Evolutionary conservation across 1,140 invertebrate genomes (phyloP).

Genomic region (Cheumatopsyche charites): DNA sequence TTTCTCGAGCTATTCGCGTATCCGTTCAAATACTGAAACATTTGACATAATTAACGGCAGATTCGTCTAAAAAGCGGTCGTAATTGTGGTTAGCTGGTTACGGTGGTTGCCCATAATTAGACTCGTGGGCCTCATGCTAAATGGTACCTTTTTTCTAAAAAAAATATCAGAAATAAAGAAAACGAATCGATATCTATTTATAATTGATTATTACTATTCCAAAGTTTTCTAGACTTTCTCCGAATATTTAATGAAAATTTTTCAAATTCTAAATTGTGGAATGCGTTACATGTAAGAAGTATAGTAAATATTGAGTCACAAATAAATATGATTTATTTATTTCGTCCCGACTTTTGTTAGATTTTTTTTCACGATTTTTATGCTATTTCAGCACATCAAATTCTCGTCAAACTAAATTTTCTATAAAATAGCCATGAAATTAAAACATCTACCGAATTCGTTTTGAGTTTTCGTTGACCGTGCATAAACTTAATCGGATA

Average conservation of each 20-base stretch:
- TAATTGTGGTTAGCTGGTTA: constrained; percentile 35
- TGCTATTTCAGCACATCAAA: not conserved
- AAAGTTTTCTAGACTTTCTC: not conserved
- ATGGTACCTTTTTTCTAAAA: not conserved
- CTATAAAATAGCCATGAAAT: constrained; percentile 16
- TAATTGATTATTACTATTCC: not conserved
- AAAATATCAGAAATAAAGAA: constrained; percentile 2
- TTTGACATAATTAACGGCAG: constrained; percentile 41
- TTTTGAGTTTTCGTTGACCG: constrained; percentile 25
- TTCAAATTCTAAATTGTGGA: not conserved
- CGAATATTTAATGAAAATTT: not conserved
- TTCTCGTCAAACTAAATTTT: constrained; percentile 11
- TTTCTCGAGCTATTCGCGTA: constrained; percentile 31
- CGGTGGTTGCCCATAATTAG: constrained; percentile 31
- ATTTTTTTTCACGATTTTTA: too few species aligned
- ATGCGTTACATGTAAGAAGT: too few species aligned
- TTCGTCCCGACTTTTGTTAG: too few species aligned
- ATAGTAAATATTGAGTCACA: too few species aligned
- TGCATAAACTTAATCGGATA: constrained; percentile 25
- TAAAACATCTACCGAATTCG: constrained; percentile 20
- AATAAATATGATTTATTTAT: too few species aligned
- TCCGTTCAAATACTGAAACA: constrained; percentile 20
- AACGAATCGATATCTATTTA: not conserved
- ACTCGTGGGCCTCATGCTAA: constrained; percentile 24
- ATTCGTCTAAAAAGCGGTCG: constrained; percentile 35